These are phyloP conservation scores for Ophonus ardosiacus DNA, from an alignment of 2,888 invertebrate species.

Conservation along the genomic window DNA sequence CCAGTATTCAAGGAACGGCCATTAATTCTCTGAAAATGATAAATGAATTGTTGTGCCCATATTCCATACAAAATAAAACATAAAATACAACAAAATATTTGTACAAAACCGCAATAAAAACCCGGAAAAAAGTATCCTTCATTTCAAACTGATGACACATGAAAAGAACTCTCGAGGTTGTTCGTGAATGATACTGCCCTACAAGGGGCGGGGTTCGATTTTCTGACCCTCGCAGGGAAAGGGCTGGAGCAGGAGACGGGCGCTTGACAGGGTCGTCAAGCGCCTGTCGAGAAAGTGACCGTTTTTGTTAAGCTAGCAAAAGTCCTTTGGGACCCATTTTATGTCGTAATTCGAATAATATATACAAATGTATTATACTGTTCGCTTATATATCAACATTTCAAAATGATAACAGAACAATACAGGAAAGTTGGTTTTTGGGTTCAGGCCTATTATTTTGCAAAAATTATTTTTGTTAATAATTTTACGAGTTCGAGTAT, in stretches of 20 bases:
- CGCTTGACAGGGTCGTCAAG: neutral
- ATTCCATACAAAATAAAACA: slow-evolving; percentile 33
- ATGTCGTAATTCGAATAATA: neutral
- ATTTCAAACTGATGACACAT: slow-evolving; percentile 40
- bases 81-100: slow-evolving; percentile 41
- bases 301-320: slow-evolving; percentile 28
- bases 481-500: no score
- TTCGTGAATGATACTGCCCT: slow-evolving; percentile 29
- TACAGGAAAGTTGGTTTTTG: no score
- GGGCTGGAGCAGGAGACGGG: neutral
- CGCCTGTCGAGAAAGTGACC: neutral
- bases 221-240: slow-evolving; percentile 4
- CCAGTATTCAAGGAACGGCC: neutral
- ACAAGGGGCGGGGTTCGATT: slow-evolving; percentile 3
- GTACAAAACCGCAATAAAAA: slow-evolving; percentile 32
- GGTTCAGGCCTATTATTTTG: no score
- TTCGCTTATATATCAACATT: neutral
- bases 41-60: slow-evolving; percentile 14
- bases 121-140: slow-evolving; percentile 13
- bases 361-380: neutral
- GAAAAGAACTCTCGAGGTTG: slow-evolving; percentile 32
- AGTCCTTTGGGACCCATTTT: slow-evolving; percentile 11
- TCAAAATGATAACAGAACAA: neutral
- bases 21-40: slow-evolving; percentile 1
- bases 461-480: no score